A percentile compares a stretch with the other conserved stretches of the same genome.
Evolutionary conservation across 53 echinoderm and acorn worm genomes (phyloP).

Genomic region (Henricia sp.): DNA sequence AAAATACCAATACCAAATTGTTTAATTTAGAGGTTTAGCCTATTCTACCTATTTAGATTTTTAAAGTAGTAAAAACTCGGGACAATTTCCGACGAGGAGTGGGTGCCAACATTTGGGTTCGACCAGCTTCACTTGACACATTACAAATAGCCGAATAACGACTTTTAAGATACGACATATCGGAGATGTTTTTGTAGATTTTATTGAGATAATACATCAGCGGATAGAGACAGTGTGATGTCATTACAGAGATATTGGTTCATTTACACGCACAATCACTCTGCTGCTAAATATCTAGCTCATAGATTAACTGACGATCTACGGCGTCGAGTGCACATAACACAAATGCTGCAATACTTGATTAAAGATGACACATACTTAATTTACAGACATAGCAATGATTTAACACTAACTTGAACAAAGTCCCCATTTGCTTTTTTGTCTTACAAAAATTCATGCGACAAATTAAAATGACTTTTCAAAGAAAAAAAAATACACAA

Average conservation of each 20-base stretch:
- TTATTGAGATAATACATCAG: too few relatives aligned
- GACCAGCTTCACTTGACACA: constrained; percentile 59
- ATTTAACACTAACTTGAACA: constrained; percentile 41
- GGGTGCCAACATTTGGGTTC: constrained; percentile 63
- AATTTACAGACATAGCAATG: constrained; percentile 57
- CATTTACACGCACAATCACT: constrained; percentile 55
- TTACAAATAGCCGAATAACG: constrained; percentile 6
- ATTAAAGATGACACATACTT: constrained; percentile 54
- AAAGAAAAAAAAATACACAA: constrained; percentile 5
- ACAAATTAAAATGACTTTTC: constrained; percentile 36
- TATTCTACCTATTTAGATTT: constrained; percentile 9
- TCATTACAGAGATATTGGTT: too few relatives aligned
- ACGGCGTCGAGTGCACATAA: constrained; percentile 56
- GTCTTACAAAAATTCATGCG: constrained; percentile 53
- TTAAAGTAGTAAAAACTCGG: background rate
- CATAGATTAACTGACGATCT: constrained; percentile 20
- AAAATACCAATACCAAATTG: too few relatives aligned
- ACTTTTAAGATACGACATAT: background rate
- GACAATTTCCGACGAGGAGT: constrained; percentile 21
- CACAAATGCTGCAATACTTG: constrained; percentile 55
- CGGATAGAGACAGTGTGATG: too few relatives aligned
- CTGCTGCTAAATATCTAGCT: constrained; percentile 52
- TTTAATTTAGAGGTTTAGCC: too few relatives aligned
- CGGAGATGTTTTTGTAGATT: constrained; percentile 10
- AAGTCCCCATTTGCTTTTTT: background rate